Percentiles rank a stretch among this genome's conserved stretches.
Conservation (phyloP, 2,888 invertebrate species). For the Sphaerophoria taeniata region DNA sequence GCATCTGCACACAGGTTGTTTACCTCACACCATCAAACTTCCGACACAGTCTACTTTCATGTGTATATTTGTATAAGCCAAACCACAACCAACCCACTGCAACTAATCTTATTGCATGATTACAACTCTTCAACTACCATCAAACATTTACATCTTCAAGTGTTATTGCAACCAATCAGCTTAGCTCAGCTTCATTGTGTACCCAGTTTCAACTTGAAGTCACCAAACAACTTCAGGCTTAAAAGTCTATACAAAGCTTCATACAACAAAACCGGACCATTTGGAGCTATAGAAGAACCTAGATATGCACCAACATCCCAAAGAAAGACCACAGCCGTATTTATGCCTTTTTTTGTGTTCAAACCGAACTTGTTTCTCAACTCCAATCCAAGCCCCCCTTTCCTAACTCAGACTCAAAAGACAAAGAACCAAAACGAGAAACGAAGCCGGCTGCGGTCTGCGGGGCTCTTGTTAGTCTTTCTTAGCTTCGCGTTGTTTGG, state of each 20-base stretch:
- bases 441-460: slow-evolving; percentile 42
- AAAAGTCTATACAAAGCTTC: slow-evolving; percentile 50
- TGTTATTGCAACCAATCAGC: slow-evolving; percentile 57
- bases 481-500: slow-evolving; percentile 91
- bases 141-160: slow-evolving; percentile 3
- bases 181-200: slow-evolving; percentile 2
- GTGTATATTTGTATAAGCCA: not conserved
- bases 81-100: slow-evolving; percentile 28
- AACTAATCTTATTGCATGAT: slow-evolving; percentile 21
- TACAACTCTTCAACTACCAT: slow-evolving; percentile 39
- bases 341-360: slow-evolving; percentile 18
- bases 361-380: slow-evolving; percentile 44
- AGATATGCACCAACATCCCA: slow-evolving; percentile 32
- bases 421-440: slow-evolving; percentile 34
- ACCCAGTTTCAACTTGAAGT: slow-evolving; percentile 35
- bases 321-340: slow-evolving; percentile 41
- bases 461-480: slow-evolving; percentile 47
- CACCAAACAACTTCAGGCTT: slow-evolving; percentile 58
- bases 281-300: not conserved
- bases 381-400: not conserved
- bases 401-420: slow-evolving; percentile 11
- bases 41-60: not conserved
- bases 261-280: slow-evolving; percentile 55
- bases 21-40: slow-evolving; percentile 63
- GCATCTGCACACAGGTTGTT: slow-evolving; percentile 63